Conservation (phyloP, 2,113 vertebrate species). For the Erpornis zantholeuca region DNA sequence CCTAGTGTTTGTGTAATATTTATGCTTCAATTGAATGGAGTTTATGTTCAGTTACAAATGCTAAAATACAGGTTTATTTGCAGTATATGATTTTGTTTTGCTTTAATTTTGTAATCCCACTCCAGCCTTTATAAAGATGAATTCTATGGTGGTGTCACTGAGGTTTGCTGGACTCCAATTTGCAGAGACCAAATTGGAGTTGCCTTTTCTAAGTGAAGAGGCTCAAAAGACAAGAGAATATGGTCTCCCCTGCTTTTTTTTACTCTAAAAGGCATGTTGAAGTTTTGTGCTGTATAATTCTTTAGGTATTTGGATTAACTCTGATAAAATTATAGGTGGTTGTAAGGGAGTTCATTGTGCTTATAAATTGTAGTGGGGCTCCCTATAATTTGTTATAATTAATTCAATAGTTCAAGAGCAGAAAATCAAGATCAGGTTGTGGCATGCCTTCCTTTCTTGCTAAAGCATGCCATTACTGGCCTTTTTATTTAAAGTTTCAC, state of each 20-base stretch:
- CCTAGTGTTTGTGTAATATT: background rate
- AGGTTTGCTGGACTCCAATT: background rate
- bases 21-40: background rate
- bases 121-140: background rate
- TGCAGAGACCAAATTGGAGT: background rate
- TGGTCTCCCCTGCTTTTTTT: background rate
- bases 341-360: constrained; percentile 71
- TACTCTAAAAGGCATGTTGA: background rate
- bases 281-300: constrained; percentile 47
- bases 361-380: constrained; percentile 64
- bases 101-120: background rate
- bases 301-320: constrained; percentile 65
- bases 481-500: constrained; percentile 43
- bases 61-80: background rate
- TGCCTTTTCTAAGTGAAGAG: background rate
- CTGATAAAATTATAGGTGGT: constrained; percentile 73
- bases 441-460: constrained; percentile 59
- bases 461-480: constrained; percentile 60
- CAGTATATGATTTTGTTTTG: background rate
- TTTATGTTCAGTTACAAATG: background rate
- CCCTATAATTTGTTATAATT: constrained; percentile 82
- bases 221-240: background rate
- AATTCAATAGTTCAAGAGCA: constrained; percentile 75
- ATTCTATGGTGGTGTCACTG: background rate
- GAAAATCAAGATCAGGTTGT: constrained; percentile 64